phyloP scores from a whole-genome alignment of 2,888 invertebrate species.

The Coenonympha glycerion region DNA sequence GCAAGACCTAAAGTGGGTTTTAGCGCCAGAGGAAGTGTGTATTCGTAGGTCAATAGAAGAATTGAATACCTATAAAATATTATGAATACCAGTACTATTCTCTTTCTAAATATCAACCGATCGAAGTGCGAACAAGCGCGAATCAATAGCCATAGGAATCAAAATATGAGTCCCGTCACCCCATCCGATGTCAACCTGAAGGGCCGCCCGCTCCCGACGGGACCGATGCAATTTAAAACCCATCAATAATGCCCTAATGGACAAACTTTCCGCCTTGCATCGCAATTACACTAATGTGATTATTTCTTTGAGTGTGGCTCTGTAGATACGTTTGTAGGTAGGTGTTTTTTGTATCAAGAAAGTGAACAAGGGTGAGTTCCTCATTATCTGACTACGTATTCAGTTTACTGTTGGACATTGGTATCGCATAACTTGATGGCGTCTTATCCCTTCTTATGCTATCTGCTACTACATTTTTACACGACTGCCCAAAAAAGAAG shows the following conservation, averaged over 20 bases:
- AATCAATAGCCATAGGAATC: slow-evolving; percentile 23
- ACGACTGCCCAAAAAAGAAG: too few species aligned
- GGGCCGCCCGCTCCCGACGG: slow-evolving; percentile 55
- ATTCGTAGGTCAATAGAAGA: too few species aligned
- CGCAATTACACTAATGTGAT: slow-evolving; percentile 69
- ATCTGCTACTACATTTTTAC: too few species aligned
- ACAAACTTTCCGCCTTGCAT: slow-evolving; percentile 64
- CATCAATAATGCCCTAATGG: slow-evolving; percentile 69
- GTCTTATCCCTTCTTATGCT: too few species aligned
- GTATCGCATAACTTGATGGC: too few species aligned
- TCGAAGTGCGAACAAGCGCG: slow-evolving; percentile 6
- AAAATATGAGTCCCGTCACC: slow-evolving; percentile 28
- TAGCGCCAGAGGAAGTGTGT: too few species aligned
- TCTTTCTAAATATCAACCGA: neutral
- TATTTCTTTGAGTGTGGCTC: slow-evolving; percentile 45
- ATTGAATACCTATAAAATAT: too few species aligned
- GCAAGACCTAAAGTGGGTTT: too few species aligned
- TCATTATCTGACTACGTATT: neutral
- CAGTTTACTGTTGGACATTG: too few species aligned
- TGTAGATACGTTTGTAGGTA: neutral
- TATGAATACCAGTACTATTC: too few species aligned
- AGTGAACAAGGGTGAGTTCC: too few species aligned
- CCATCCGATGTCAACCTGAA: slow-evolving; percentile 34
- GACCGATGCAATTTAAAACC: slow-evolving; percentile 67
- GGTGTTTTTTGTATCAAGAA: neutral